phyloP scores from a whole-genome alignment of 2,797 vertebrate genomes.

The Eospalax fontanierii region DNA sequence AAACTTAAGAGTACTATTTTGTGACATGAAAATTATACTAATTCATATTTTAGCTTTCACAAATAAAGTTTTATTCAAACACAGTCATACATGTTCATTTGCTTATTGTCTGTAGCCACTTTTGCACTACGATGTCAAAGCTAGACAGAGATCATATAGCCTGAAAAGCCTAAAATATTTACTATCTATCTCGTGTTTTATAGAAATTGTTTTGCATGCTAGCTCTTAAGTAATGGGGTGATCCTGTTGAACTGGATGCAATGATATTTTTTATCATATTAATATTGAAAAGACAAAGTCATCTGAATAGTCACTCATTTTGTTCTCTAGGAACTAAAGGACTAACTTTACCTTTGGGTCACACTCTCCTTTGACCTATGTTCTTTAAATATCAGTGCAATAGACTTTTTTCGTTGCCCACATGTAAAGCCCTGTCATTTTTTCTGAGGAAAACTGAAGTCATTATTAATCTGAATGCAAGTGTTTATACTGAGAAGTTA shows the following conservation, averaged over 20 bases:
- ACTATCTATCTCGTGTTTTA: background rate
- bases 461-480: conserved; percentile 72
- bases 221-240: background rate
- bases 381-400: conserved; percentile 65
- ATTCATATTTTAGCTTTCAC: conserved; percentile 53
- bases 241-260: conserved; percentile 7
- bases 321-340: conserved; percentile 43
- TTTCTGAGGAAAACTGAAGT: conserved; percentile 56
- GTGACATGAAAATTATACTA: conserved; percentile 8
- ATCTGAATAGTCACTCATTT: conserved; percentile 49
- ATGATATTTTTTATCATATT: background rate
- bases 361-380: conserved; percentile 33
- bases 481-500: conserved; percentile 73
- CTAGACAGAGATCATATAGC: background rate
- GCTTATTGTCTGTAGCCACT: background rate
- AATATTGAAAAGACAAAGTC: conserved; percentile 49
- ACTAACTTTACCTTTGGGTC: conserved; percentile 50
- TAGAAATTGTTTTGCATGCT: conserved; percentile 1
- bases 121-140: background rate
- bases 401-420: conserved; percentile 64
- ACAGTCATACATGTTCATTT: background rate
- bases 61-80: conserved; percentile 40
- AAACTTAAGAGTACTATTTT: background rate
- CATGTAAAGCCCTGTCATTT: conserved; percentile 62
- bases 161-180: conserved; percentile 43